Percentiles rank a stretch among this genome's conserved stretches.
phyloP scores from a whole-genome alignment of 2,113 vertebrate species.

The Gopherus flavomarginatus region DNA sequence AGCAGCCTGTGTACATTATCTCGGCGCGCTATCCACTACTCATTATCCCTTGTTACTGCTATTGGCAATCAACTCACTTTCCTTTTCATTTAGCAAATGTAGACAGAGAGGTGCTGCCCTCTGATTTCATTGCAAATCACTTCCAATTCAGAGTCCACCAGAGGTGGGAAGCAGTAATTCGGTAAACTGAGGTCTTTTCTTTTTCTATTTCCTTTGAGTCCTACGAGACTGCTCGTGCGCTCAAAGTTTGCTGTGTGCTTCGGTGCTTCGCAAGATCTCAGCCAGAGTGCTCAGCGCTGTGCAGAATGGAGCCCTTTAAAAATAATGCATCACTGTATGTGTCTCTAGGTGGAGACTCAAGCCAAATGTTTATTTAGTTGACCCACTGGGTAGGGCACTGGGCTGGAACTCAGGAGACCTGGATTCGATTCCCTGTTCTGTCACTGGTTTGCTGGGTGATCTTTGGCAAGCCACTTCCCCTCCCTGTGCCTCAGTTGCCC shows the following conservation, averaged over 20 bases:
- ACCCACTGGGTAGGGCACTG: not conserved
- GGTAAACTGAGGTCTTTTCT: not conserved
- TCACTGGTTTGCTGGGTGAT: rapidly evolving
- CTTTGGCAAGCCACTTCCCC: not conserved
- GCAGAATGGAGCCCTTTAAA: not conserved
- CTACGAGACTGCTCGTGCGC: not conserved
- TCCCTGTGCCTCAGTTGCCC: not conserved
- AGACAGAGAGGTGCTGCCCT: not conserved
- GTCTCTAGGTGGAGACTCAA: rapidly evolving
- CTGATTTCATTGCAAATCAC: not conserved
- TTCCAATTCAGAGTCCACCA: not conserved
- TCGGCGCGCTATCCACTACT: not conserved
- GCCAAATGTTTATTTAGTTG: not conserved
- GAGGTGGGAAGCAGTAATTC: not conserved
- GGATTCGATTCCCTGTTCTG: not conserved
- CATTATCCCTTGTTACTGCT: not conserved
- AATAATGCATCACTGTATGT: not conserved
- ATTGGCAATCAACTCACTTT: not conserved
- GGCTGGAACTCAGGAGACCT: rapidly evolving
- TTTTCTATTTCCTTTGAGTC: not conserved
- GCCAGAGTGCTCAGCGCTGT: not conserved
- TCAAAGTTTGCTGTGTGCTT: not conserved
- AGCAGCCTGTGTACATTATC: not conserved
- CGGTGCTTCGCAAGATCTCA: not conserved
- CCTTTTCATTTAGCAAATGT: not conserved